phyloP scores from a whole-genome alignment of 2,113 vertebrate species.

The Fukomys damarensis region DNA sequence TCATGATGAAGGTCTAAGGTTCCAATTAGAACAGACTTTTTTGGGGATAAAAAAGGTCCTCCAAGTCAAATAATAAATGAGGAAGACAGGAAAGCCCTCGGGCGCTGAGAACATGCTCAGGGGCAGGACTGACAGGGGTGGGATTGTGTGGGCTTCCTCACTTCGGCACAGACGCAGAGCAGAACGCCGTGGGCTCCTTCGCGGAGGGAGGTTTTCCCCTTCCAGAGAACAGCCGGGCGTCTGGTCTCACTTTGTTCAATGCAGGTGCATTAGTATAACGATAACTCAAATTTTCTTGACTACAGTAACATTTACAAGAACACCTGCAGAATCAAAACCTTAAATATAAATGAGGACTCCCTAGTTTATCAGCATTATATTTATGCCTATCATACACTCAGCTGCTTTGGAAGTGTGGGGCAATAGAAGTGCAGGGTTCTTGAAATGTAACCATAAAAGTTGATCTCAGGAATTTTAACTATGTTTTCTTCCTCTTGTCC shows the following conservation, averaged over 20 bases:
- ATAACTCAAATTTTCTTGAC: neutral
- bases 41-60: neutral
- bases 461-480: constrained; percentile 42
- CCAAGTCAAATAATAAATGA: neutral
- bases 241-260: neutral
- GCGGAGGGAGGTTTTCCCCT: neutral
- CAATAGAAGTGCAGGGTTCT: neutral
- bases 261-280: neutral
- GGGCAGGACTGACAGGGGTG: rapidly evolving
- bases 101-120: neutral
- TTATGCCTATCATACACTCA: no score
- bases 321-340: neutral
- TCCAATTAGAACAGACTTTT: neutral
- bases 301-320: neutral
- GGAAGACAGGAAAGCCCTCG: neutral
- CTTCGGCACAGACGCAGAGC: neutral
- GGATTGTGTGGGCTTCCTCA: neutral
- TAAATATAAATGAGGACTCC: neutral
- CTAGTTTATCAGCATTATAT: neutral
- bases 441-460: constrained; percentile 1
- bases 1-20: neutral
- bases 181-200: neutral
- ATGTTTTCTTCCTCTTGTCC: neutral
- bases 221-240: neutral
- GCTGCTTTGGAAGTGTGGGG: neutral